phyloP scores from a whole-genome alignment of 1,140 invertebrate genomes.

The Meteorus sp. region DNA sequence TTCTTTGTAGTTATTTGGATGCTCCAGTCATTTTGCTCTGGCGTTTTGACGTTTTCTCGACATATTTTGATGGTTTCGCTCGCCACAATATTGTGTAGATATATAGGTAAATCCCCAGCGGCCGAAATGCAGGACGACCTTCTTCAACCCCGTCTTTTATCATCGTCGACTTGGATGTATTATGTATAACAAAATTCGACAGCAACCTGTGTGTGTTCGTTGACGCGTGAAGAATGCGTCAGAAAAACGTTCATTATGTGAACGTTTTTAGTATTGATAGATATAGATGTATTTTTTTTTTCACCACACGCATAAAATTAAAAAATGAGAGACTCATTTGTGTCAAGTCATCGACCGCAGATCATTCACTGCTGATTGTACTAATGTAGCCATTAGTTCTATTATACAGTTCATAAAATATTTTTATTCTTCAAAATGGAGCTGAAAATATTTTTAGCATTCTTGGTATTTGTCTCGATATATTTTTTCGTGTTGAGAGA shows the following conservation, averaged over 20 bases:
- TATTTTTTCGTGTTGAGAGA: too few species aligned
- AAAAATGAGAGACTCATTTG: neutral
- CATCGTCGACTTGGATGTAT: too few species aligned
- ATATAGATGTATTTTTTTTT: too few species aligned
- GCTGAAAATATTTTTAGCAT: too few species aligned
- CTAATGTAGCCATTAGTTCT: constrained; percentile 10
- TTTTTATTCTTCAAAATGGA: too few species aligned
- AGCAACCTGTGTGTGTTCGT: constrained; percentile 7
- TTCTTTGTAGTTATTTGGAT: too few species aligned
- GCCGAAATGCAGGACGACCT: neutral
- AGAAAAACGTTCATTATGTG: too few species aligned
- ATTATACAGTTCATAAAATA: neutral
- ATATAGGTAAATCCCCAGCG: neutral
- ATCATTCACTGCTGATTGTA: neutral
- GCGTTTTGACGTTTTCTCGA: constrained; percentile 47
- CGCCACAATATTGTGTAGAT: too few species aligned
- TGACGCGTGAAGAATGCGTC: constrained; percentile 20
- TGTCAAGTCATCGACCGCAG: neutral
- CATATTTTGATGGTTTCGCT: constrained; percentile 45
- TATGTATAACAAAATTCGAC: constrained; percentile 7
- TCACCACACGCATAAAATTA: constrained; percentile 3
- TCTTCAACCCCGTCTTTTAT: neutral
- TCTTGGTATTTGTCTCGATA: too few species aligned
- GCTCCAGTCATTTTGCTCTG: too few species aligned
- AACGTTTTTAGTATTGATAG: too few species aligned